Evolutionary conservation across 2,113 vertebrate species (phyloP).

Genomic region (Cynocephalus volans): DNA sequence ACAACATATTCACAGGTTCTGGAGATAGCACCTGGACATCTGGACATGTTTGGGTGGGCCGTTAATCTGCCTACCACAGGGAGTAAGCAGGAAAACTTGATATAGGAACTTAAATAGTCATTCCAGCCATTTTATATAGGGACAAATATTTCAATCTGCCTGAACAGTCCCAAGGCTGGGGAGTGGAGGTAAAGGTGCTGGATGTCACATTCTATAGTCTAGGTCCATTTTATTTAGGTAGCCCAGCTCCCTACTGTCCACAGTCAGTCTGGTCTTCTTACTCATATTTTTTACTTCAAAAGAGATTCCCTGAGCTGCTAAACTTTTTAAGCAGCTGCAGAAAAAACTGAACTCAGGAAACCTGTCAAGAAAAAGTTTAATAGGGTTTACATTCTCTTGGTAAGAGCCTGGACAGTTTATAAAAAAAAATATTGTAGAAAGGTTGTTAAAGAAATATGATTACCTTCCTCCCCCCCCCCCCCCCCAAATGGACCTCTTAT

Average conservation of each 20-base stretch:
- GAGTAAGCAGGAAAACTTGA: background rate
- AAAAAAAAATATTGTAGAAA: background rate
- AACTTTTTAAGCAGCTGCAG: too few relatives aligned
- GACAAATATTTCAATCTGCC: background rate
- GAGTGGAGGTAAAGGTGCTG: background rate
- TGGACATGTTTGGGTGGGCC: too few relatives aligned
- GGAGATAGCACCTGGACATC: background rate
- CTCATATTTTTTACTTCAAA: too few relatives aligned
- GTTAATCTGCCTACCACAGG: background rate
- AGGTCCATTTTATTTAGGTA: too few relatives aligned
- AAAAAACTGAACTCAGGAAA: too few relatives aligned
- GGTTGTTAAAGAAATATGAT: background rate
- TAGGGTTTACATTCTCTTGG: background rate
- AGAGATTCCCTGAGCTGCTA: too few relatives aligned
- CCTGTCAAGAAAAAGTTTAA: background rate
- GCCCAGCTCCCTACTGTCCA: too few relatives aligned
- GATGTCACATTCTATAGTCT: background rate
- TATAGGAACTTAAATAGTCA: background rate
- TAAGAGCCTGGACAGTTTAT: background rate
- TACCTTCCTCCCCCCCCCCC: too few relatives aligned
- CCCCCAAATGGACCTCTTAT: background rate
- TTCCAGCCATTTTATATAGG: background rate
- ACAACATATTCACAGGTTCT: background rate
- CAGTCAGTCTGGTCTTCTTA: too few relatives aligned
- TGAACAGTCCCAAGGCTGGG: background rate